These are phyloP conservation scores for Gavia stellata DNA, from an alignment of 2,113 vertebrate species.

Conservation along the genomic window DNA sequence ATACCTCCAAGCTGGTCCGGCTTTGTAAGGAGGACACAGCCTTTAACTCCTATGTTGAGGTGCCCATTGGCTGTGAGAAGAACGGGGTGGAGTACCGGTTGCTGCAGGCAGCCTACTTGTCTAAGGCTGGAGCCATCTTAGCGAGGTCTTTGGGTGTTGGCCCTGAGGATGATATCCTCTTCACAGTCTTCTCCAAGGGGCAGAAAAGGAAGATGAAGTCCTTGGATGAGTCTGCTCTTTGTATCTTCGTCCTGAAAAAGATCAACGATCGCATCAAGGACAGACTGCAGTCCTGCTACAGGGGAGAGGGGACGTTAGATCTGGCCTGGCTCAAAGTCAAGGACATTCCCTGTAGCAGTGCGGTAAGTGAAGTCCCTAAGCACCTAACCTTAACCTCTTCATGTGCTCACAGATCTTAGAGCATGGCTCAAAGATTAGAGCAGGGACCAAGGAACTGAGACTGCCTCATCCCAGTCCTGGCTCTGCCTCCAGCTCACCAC, in stretches of 20 bases:
- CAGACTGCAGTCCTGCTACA: slow-evolving; percentile 95
- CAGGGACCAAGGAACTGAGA: background rate
- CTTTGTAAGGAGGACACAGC: slow-evolving; percentile 95
- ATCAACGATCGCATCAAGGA: slow-evolving; percentile 98
- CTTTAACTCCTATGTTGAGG: slow-evolving; percentile 97
- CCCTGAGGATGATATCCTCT: slow-evolving; percentile 90
- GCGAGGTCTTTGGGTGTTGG: slow-evolving; percentile 83
- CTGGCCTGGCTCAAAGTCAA: slow-evolving; percentile 99
- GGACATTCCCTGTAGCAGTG: slow-evolving; percentile 95
- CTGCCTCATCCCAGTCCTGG: background rate
- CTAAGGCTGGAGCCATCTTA: slow-evolving; percentile 89
- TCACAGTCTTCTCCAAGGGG: slow-evolving; percentile 94
- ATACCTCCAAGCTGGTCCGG: slow-evolving; percentile 95
- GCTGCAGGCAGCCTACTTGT: slow-evolving; percentile 92
- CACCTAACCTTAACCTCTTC: background rate
- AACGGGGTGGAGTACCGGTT: slow-evolving; percentile 91
- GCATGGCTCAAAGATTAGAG: background rate
- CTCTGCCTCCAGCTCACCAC: background rate
- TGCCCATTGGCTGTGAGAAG: slow-evolving; percentile 93
- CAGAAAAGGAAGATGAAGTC: slow-evolving; percentile 95
- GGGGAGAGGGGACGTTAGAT: slow-evolving; percentile 93
- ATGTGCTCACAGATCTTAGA: background rate
- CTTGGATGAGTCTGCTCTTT: slow-evolving; percentile 91
- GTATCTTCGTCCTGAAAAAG: slow-evolving; percentile 91
- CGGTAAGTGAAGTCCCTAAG: slow-evolving; percentile 79